Evolutionary conservation across 1,140 invertebrate species (phyloP), one percentile per base, ranked within the genome.

Genomic region (Sogatella furcifera): DNA sequence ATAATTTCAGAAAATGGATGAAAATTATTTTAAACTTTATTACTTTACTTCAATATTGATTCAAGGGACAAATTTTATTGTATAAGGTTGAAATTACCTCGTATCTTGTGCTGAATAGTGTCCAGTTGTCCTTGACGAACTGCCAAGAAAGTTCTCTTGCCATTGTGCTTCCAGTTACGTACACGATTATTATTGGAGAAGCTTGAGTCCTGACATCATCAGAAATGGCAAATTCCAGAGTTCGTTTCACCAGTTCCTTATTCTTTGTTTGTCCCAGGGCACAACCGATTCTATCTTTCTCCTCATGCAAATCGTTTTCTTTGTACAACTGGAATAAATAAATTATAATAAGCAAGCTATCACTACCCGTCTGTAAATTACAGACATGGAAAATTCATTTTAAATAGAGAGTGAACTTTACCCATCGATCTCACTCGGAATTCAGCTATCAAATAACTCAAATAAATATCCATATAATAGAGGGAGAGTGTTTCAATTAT

Each of bases 131-230:
- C 70, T 94, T 89, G 67, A 96, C 87, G 76, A 92, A 97, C 52
- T 89, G 72, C 94, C 95, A 98, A 0, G 88, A 86, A 52, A 94
- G 73, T 54, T 93, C 82, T 38, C 93, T 82, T 0, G 93, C 93
- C 59, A 81, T 76, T 64, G 81, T 81, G 57, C 84, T 86, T 59
- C 85, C 80, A 10, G 77, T 77, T 4, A 94, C 88, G 8, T 90
- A 88, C 62, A 86, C 85, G 38, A 97, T 89, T 0, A 95, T 86
- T 71, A 90, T 92, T 1, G 93, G 83, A 0, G 90, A 86, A 70
- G 97, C 94, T 73, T 97, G 94, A 9, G 88, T 82, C 28, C 92
- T 78, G 0, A 98, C 94, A 72, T 97, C 89, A 65, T 90, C 88
- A 68, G 90, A 91, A 72, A 97, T 81, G 4, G 92, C 84, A 74